Conservation (phyloP, 1,140 invertebrate genomes). For the Drosophila neocordata region DNA sequence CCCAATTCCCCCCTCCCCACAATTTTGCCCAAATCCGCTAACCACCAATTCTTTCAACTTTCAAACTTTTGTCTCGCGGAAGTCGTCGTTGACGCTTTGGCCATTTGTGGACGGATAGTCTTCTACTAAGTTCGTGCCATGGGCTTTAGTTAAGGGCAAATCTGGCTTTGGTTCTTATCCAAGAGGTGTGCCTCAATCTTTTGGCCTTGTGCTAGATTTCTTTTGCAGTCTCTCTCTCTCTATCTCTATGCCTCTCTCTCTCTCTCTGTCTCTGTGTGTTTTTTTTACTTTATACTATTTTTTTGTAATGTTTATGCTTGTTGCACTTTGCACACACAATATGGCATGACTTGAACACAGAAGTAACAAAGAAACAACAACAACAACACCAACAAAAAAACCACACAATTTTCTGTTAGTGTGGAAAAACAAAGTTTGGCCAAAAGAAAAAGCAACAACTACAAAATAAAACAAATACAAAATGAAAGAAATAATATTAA, state of each 20-base stretch:
- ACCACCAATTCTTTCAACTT: conserved; percentile 9
- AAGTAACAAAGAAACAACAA: background rate
- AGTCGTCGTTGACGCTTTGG: conserved; percentile 17
- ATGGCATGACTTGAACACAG: conserved; percentile 1
- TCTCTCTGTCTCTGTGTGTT: background rate
- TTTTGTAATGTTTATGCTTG: conserved; percentile 5
- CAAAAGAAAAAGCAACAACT: background rate
- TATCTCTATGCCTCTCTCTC: conserved; percentile 22
- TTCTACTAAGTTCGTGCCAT: conserved; percentile 21
- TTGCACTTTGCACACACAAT: background rate
- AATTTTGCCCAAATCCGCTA: background rate
- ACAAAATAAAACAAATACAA: too few relatives aligned
- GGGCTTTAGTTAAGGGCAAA: conserved; percentile 7
- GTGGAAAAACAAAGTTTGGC: conserved; percentile 3
- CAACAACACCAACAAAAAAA: too few relatives aligned
- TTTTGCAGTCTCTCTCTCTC: conserved; percentile 24
- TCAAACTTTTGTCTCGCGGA: conserved; percentile 36
- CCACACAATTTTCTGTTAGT: background rate
- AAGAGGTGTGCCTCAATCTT: conserved; percentile 22
- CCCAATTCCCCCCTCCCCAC: background rate
- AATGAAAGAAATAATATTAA: background rate
- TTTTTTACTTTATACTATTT: conserved; percentile 7
- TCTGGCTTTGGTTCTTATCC: conserved; percentile 35
- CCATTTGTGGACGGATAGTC: conserved; percentile 9
- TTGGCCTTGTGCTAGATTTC: conserved; percentile 8